A percentile compares a stretch with the other conserved stretches of the same genome.
These are phyloP conservation scores for Phoenicopterus ruber DNA, from an alignment of 2,113 vertebrate genomes.

Conservation along the genomic window DNA sequence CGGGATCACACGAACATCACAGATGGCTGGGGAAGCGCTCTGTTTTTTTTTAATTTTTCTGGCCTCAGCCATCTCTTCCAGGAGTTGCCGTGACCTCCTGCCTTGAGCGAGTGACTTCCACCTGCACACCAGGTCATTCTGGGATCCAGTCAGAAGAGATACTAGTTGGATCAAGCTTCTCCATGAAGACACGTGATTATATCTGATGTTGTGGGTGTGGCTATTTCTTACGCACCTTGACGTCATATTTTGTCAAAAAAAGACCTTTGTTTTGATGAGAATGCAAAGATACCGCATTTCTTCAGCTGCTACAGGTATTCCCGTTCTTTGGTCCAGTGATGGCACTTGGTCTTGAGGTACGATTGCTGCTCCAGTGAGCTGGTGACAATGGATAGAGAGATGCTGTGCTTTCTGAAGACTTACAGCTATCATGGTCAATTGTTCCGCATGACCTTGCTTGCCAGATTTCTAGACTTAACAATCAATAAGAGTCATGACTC, in stretches of 20 bases:
- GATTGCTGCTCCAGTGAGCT: not conserved
- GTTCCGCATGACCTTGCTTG: not conserved
- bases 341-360: not conserved
- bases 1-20: no score
- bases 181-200: accelerated
- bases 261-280: not conserved
- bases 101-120: not conserved
- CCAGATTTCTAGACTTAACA: not conserved
- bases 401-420: not conserved
- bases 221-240: not conserved
- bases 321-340: not conserved
- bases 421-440: not conserved
- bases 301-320: not conserved
- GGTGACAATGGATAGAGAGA: not conserved
- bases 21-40: not conserved
- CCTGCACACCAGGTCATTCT: not conserved
- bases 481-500: not conserved
- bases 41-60: not conserved
- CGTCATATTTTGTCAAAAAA: not conserved
- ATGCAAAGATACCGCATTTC: accelerated
- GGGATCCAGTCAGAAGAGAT: not conserved
- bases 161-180: not conserved
- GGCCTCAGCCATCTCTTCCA: not conserved
- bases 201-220: not conserved
- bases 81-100: not conserved